Evolutionary conservation across 2,113 vertebrate genomes (phyloP).

Genomic region (Nicator chloris): DNA sequence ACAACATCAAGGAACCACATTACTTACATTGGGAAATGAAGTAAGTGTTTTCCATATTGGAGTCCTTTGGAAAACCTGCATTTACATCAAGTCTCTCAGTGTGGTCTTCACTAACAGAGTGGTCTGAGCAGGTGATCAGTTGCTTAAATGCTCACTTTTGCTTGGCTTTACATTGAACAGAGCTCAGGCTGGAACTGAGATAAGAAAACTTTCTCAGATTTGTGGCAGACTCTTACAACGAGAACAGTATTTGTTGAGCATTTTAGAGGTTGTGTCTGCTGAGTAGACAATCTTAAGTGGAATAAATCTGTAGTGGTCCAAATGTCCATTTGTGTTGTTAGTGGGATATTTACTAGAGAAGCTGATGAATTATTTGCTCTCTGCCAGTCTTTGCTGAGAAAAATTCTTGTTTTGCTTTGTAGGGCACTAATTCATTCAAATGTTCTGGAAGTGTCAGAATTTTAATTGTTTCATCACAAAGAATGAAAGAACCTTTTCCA

Average conservation of each 20-base stretch:
- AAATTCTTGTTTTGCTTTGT: neutral
- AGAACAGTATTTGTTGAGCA: neutral
- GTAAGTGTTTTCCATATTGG: neutral
- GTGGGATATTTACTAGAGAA: neutral
- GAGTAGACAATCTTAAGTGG: neutral
- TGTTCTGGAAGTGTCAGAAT: neutral
- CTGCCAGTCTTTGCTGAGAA: neutral
- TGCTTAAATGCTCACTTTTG: neutral
- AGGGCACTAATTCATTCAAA: neutral
- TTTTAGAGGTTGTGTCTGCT: neutral
- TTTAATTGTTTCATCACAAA: neutral
- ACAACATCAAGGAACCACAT: neutral
- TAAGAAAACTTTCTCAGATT: neutral
- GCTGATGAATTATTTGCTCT: neutral
- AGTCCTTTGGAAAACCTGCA: neutral
- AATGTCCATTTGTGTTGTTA: neutral
- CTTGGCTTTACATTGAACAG: neutral
- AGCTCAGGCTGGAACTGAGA: neutral
- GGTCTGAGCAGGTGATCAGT: neutral
- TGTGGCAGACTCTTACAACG: neutral
- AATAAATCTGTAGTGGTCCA: neutral
- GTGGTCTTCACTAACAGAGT: neutral
- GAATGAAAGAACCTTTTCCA: neutral
- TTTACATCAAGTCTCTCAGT: neutral
- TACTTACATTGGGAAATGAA: neutral